Conservation (phyloP, 2,797 vertebrate species). For the Menidia menidia region DNA sequence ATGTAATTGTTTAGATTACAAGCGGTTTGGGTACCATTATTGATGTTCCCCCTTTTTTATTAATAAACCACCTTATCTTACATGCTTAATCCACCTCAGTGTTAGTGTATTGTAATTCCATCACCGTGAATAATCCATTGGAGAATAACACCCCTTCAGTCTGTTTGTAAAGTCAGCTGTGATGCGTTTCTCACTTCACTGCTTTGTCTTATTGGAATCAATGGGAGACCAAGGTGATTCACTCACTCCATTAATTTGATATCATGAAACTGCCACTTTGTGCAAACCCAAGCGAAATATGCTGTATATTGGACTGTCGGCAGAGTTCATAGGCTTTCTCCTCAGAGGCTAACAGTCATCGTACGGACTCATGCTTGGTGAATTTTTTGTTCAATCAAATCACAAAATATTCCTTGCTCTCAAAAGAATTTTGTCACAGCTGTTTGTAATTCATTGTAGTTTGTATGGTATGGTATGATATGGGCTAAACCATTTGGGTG, state of each 20-base stretch:
- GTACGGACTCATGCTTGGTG: constrained; percentile 5
- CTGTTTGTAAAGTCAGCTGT: constrained; percentile 70
- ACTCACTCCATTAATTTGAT: constrained; percentile 79
- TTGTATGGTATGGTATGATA: no score
- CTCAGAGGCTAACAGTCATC: constrained; percentile 34
- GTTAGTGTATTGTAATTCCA: constrained; percentile 15
- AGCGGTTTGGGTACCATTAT: background rate
- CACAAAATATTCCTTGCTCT: no score
- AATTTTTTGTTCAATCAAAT: no score
- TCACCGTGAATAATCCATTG: constrained; percentile 13
- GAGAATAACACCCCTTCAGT: constrained; percentile 52
- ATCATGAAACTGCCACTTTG: constrained; percentile 64
- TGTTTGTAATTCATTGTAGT: no score
- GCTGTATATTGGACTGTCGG: constrained; percentile 41
- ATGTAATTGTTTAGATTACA: background rate
- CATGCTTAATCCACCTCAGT: background rate
- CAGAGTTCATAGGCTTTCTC: constrained; percentile 48
- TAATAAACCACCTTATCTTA: background rate
- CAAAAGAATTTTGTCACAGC: no score
- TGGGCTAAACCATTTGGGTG: no score
- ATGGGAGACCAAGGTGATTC: constrained; percentile 73
- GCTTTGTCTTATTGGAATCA: constrained; percentile 82
- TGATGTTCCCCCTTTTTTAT: background rate
- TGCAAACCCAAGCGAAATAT: constrained; percentile 59
- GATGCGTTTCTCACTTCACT: constrained; percentile 71